A percentile compares a stretch with the other conserved stretches of the same genome.
Evolutionary conservation across 1,140 invertebrate species (phyloP).

Genomic region (Periplaneta americana): DNA sequence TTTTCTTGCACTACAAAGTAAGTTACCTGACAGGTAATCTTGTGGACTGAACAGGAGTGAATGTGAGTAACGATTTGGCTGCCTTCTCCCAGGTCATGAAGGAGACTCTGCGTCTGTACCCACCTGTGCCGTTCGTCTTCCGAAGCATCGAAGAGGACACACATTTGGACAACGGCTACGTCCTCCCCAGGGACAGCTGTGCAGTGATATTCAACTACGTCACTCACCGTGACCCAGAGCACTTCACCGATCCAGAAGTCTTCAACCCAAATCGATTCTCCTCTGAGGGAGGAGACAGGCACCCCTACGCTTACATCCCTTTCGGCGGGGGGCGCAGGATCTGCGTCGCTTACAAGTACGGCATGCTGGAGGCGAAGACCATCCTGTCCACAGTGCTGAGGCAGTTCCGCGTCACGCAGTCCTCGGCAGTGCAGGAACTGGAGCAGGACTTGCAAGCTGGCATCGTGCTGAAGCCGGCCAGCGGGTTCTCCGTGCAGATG

Average conservation of each 20-base stretch:
- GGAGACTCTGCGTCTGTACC: conserved; percentile 10
- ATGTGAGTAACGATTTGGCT: background rate
- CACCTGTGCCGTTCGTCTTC: background rate
- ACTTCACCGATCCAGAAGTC: conserved; percentile 47
- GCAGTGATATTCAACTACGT: conserved; percentile 32
- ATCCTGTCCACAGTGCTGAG: conserved; percentile 3
- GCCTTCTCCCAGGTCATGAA: conserved; percentile 8
- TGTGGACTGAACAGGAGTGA: background rate
- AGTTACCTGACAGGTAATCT: no score
- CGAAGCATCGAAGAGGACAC: background rate
- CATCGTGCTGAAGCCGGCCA: background rate
- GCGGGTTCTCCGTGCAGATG: background rate
- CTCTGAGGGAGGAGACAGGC: conserved; percentile 27
- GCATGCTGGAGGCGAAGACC: conserved; percentile 11
- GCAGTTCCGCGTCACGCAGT: background rate
- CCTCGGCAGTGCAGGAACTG: background rate
- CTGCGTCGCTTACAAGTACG: conserved; percentile 8
- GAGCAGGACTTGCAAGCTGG: background rate
- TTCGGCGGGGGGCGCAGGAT: conserved; percentile 2
- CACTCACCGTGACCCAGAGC: conserved; percentile 41
- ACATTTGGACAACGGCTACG: conserved; percentile 8
- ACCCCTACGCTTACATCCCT: conserved; percentile 40
- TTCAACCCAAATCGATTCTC: conserved; percentile 53
- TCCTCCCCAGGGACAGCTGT: conserved; percentile 37
- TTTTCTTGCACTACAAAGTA: no score